Evolutionary conservation across 1,140 invertebrate species (phyloP), one percentile per base, ranked within the genome.

Genomic region (Cydia amplana): DNA sequence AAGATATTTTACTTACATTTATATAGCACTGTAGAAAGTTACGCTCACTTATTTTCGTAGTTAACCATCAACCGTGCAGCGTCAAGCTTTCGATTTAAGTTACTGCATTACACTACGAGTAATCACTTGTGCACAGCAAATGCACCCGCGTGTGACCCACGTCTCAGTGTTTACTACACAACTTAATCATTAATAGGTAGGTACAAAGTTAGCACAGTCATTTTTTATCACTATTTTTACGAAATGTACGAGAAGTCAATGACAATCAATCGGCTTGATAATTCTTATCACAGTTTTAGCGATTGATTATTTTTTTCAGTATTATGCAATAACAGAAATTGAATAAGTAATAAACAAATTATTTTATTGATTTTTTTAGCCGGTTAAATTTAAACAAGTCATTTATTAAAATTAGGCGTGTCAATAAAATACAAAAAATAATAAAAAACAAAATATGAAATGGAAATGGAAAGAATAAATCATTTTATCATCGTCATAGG

Each of bases 201-300:
- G 12, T 46, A 70, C 65, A 36, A 36, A 10, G 14, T 70, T 9
- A 70, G 32, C 28, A 70, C 28, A n/a, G n/a, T 18, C 10, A 20
- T 70, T 70, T 36, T 70, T 36, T 32, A 36, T 40, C 32, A 70
- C 36, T 70, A 36, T 5, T 5, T 32, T 32, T 18, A 5, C 18
- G 43, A 14, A 73, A 18, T 73, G 43, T 10, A 20, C 65, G 14
- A 49, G 5, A 51, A 55, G 72, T 73, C 72, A 73, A 16, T 72
- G 40, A 72, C 70, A 20, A 51, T 20, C 40, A 43, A 25, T 49
- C 20, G 32, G 25, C 7, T 12, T 25, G 72, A 73, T 73, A 73
- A 73, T 49, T 73, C 72, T 73, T 73, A 73, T 70, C 65, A 36
- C 28, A 20, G n/a, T 40, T 70, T 70, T 36, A 70, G 2, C n/a